Evolutionary conservation across 2,888 invertebrate species (phyloP), one percentile per base, ranked within the genome.

Genomic region (Branchellion lobata): DNA sequence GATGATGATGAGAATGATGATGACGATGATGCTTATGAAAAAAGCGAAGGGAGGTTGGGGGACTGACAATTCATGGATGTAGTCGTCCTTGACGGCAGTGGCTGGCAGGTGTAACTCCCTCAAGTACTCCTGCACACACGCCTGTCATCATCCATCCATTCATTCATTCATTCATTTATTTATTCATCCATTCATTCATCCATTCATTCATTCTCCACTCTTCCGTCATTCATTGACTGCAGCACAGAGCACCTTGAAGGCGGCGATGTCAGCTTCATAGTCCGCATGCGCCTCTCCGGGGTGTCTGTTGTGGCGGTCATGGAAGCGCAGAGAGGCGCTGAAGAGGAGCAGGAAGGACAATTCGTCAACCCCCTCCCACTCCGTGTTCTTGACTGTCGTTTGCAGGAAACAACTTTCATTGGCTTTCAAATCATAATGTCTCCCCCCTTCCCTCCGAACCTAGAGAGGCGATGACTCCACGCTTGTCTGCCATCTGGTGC

Each of bases 311-410:
- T 93, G 94, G 86, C 96, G 95, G 1, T 92, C 91, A 81, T 92
- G 91, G 87, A 98, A 99, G 83, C 92, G 91, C 86, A 96, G 96
- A 31, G 93, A 91, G n/a, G 95, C 95, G 84, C 96, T 89, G 47
- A 98, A 88, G 82, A 96, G 91, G 14, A 96, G 91, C 86, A 97
- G 96, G 86, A 94, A 94, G 79, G 96, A 82, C 31, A 85, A 81
- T 57, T 87, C 86, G 11, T 84, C 84, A 14, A 86, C 86, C 79
- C 84, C 79, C 14, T n/a, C n/a, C n/a, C n/a, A n/a, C n/a, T n/a
- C n/a, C n/a, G n/a, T 53, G 33, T n/a, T 82, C 82, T 40, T 82
- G 82, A 21, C 83, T 78, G 27, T 65, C 78, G 36, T 33, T 73
- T 29, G 79, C 83, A 82, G 74, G 21, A 81, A 74, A 31, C 33